A percentile compares a stretch with the other conserved stretches of the same genome.
Evolutionary conservation across 2,797 vertebrate species (phyloP).

Genomic region (Anomalospiza imberbis): DNA sequence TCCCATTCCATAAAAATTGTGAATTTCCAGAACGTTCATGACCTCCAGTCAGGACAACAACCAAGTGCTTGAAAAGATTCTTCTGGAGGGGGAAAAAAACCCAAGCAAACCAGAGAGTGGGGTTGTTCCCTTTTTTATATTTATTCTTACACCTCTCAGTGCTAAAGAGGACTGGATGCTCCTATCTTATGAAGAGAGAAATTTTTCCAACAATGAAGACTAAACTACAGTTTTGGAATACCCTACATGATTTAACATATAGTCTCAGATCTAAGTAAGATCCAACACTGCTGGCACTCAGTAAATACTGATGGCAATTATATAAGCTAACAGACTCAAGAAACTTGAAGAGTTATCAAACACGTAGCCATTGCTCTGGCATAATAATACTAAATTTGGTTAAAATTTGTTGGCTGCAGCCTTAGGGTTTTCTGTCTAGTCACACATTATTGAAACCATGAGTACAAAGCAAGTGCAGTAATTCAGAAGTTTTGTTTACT

Average conservation of each 20-base stretch:
- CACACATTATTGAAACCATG: not conserved
- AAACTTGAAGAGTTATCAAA: not conserved
- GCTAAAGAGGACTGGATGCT: not conserved
- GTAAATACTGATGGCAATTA: not conserved
- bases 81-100: rapidly evolving
- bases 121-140: not conserved
- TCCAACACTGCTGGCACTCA: not conserved
- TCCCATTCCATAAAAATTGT: not conserved
- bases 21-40: not conserved
- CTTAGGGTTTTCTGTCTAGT: not conserved
- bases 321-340: not conserved
- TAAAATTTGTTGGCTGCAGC: not conserved
- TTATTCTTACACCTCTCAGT: not conserved
- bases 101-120: not conserved
- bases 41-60: not conserved
- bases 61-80: not conserved
- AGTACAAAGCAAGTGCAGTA: not conserved
- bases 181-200: not conserved
- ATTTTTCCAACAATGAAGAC: not conserved
- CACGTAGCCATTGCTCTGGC: not conserved
- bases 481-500: not conserved
- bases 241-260: not conserved
- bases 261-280: not conserved
- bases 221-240: not conserved
- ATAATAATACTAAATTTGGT: not conserved